A percentile compares a stretch with the other conserved stretches of the same genome.
Conservation (phyloP, 1,140 invertebrate species). For the Dreissena polymorpha region DNA sequence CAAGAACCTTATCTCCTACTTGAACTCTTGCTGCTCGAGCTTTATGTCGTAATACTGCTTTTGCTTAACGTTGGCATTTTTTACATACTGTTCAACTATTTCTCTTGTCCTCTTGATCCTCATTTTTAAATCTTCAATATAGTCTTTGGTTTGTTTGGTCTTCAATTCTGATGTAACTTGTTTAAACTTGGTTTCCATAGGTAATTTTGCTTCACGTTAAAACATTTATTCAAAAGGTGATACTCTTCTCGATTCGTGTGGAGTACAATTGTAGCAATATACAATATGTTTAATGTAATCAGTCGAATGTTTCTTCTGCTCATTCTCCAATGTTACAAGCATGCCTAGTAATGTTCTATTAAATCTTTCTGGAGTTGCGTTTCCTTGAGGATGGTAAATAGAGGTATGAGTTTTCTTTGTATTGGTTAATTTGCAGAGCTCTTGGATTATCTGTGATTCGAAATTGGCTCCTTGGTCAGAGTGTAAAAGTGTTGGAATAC, state of each 20-base stretch:
- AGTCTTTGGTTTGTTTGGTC: constrained; percentile 17
- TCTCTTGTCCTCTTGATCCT: constrained; percentile 10
- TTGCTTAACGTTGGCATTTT: constrained; percentile 1
- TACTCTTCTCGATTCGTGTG: constrained; percentile 41
- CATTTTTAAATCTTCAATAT: constrained; percentile 25
- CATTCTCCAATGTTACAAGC: constrained; percentile 40
- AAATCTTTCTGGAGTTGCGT: constrained; percentile 30
- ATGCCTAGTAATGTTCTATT: constrained; percentile 52
- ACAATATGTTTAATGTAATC: constrained; percentile 42
- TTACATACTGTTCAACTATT: constrained; percentile 24
- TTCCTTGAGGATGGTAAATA: constrained; percentile 20
- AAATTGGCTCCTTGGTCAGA: constrained; percentile 53
- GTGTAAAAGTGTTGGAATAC: constrained; percentile 36
- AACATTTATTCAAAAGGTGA: constrained; percentile 54
- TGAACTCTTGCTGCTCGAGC: constrained; percentile 18
- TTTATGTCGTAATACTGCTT: constrained; percentile 43
- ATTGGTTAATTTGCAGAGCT: constrained; percentile 35
- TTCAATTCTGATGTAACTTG: background rate
- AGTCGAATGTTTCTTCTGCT: constrained; percentile 53
- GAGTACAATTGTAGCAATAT: constrained; percentile 56
- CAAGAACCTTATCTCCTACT: constrained; percentile 43
- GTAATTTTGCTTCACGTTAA: constrained; percentile 42
- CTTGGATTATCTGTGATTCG: constrained; percentile 43
- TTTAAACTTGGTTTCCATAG: constrained; percentile 47
- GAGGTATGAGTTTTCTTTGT: constrained; percentile 44